Base-by-base conservation (phyloP, 1,140 invertebrate species). In the Listronotus oregonensis region DNA sequence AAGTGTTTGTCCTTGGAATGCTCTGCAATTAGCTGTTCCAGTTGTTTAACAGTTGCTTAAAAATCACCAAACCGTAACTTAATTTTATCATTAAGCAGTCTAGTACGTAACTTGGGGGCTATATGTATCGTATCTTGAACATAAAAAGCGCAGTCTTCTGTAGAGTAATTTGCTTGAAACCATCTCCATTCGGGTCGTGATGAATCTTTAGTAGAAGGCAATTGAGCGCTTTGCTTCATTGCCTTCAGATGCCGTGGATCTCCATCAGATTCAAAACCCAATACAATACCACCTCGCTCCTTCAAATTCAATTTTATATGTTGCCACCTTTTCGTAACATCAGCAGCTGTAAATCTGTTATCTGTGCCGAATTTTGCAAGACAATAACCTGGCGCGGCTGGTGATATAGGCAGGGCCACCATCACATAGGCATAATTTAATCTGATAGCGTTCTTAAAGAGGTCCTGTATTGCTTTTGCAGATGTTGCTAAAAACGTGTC, bases 241-340 rank as follows among this genome's bases (percentile, higher is more conserved):
- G n/a, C n/a, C n/a, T n/a, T n/a, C n/a, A n/a, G n/a, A n/a, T 39
- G 44, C 59, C 62, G 40, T 14, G 66, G n/a, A 51, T 68, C 60
- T 14, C 66, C 66, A 40, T 68, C 66, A 6, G 54, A 66, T 4
- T 49, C 9, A 68, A 65, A 68, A 32, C 67, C 67, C 11, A 47
- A 4, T 14, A 65, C 44, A 10, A n/a, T 27, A 6, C 66, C 66
- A 3, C 51, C 57, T 14, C 11, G 56, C 46, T 51, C 6, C 12
- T 42, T 12, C 1, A 42, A 31, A 15, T 40, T 27, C 15, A 8
- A 14, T 46, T 14, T 51, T 17, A 66, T 51, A 18, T 47, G 34
- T 27, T 55, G n/a, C 63, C 67, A 66, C 32, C 64, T 18, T 6
- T 11, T 3, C 11, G 27, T 27, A 2, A 68, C 54, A 65, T 68